Evolutionary conservation across 2,113 vertebrate genomes (phyloP), one percentile per base, ranked within the genome.

Genomic region (Boleophthalmus pectinirostris): DNA sequence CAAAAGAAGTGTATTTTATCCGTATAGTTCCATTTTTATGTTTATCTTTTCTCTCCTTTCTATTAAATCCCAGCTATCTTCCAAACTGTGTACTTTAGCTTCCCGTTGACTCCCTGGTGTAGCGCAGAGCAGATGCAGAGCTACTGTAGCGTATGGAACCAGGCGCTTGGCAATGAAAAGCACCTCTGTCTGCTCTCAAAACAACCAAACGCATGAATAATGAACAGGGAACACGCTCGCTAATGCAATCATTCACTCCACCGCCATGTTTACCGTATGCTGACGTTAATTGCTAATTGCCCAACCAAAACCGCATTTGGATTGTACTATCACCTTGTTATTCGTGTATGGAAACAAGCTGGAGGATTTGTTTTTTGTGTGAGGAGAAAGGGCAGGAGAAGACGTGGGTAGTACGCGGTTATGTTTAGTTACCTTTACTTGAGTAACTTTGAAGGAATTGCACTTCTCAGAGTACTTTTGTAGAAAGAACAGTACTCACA

Each of bases 301-400:
- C 74, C 61, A 70, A 64, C 72, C 47, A 61, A 43, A 23, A 63
- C 45, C 49, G 47, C 38, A 35, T 72, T 29, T n/a, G 21, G 6
- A n/a, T 46, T 33, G 60, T 63, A 35, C 60, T 15, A 3, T 16
- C 5, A 25, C n/a, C 69, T 51, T 14, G 24, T 75, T 11, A 46
- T 63, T 63, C 29, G 10, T 35, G 60, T 20, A 63, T n/a, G 60
- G 35, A 20, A 2, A 15, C 25, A 4, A 35, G 25, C 14, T 2
- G 15, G 13, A 5, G 15, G 13, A 29, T 25, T 1, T 4, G 25
- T 10, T 20, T 25, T 29, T n/a, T 33, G 5, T 61, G 2, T 54
- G 66, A 72, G 68, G n/a, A 12, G 58, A 72, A 79, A 72, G 70
- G 75, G 79, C 49, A 78, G 83, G 83, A 43, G 9, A 6, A 43